A percentile compares a stretch with the other conserved stretches of the same genome.
Conservation (phyloP, 2,888 invertebrate genomes). For the Atethmia centrago region DNA sequence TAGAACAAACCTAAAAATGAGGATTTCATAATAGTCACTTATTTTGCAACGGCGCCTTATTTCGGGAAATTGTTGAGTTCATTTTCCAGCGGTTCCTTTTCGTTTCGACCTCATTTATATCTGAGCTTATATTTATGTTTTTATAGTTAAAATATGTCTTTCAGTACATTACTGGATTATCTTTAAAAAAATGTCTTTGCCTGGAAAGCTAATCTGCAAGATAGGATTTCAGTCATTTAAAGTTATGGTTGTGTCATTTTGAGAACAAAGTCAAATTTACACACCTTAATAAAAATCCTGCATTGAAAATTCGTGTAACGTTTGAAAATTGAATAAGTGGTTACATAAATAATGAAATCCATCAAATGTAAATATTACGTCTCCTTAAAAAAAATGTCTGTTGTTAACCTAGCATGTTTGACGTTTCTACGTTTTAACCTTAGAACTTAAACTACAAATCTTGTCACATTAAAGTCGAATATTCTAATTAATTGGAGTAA, state of each 20-base stretch:
- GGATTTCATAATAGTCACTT: slow-evolving; percentile 34
- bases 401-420: not conserved
- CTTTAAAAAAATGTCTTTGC: slow-evolving; percentile 9
- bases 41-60: slow-evolving; percentile 40
- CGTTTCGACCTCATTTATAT: slow-evolving; percentile 26
- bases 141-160: slow-evolving; percentile 23
- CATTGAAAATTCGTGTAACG: not conserved
- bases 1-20: slow-evolving; percentile 19
- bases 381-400: not conserved
- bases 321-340: not conserved
- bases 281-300: not conserved
- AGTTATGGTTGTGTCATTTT: not conserved
- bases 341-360: not conserved
- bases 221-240: not conserved
- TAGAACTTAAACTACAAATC: not conserved
- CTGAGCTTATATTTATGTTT: slow-evolving; percentile 34
- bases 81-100: slow-evolving; percentile 38
- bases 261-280: not conserved
- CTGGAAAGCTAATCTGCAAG: slow-evolving; percentile 9
- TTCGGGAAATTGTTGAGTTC: slow-evolving; percentile 28
- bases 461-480: too few species aligned
- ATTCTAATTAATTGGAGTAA: too few species aligned
- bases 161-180: slow-evolving; percentile 19
- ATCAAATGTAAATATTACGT: not conserved
- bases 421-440: not conserved